Evolutionary conservation across 2,888 invertebrate genomes (phyloP).

Genomic region (Philereme transversata): DNA sequence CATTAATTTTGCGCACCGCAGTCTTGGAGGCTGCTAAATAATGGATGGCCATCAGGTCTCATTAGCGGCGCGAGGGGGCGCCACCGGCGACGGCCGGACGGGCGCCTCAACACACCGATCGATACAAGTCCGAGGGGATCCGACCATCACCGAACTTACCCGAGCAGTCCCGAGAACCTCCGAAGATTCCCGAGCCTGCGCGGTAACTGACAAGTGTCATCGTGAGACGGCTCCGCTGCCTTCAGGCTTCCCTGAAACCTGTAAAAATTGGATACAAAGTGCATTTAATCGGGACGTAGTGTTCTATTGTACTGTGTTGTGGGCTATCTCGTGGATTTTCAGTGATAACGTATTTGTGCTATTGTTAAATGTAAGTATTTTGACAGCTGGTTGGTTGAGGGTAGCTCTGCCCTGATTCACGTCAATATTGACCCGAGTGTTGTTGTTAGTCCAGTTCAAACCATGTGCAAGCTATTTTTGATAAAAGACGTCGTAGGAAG

Average conservation of each 20-base stretch:
- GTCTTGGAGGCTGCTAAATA: constrained; percentile 78
- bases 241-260: constrained; percentile 75
- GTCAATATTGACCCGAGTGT: constrained; percentile 30
- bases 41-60: constrained; percentile 79
- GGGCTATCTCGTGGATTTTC: constrained; percentile 45
- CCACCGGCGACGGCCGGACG: constrained; percentile 75
- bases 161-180: constrained; percentile 48
- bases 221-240: constrained; percentile 71
- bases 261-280: constrained; percentile 59
- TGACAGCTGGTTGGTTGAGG: constrained; percentile 45
- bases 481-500: neutral
- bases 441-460: neutral
- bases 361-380: constrained; percentile 65
- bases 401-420: constrained; percentile 43
- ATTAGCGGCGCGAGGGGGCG: constrained; percentile 75
- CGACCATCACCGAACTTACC: constrained; percentile 47
- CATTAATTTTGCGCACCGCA: constrained; percentile 76
- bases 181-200: constrained; percentile 57
- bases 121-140: constrained; percentile 54
- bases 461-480: neutral
- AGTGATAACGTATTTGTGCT: constrained; percentile 42
- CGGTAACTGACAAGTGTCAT: constrained; percentile 79
- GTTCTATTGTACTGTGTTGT: constrained; percentile 53
- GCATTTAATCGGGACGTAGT: constrained; percentile 43
- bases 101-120: constrained; percentile 70